Base-by-base conservation (phyloP, 2,888 invertebrate genomes). In the Malthinus seriepunctatus region DNA sequence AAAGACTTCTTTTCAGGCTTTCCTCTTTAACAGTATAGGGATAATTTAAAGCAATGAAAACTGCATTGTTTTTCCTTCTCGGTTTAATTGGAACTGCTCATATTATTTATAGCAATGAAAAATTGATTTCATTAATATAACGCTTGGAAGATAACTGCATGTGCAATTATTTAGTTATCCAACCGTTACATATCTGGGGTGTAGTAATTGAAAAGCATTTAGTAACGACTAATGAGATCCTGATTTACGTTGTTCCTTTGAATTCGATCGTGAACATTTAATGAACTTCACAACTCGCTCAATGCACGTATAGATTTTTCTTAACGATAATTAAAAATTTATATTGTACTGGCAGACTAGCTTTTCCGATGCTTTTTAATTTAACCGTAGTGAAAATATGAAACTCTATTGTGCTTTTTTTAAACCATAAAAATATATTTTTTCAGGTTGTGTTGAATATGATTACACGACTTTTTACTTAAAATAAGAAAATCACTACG, bases 221-320 rank as follows among this genome's bases (percentile, higher is more conserved):
- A 73, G 71, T 69, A 67, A 69, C 60, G 64, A 68, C 72, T 73
- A 74, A 74, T 73, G 73, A 75, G 73, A 69, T 69, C 67, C 67
- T 69, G 64, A 64, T 61, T 66, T 63, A 55, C 54, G 56, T 57
- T 56, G 56, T 65, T 73, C 72, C 67, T 66, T 66, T 67, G 70
- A 71, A 74, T 64, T 68, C 71, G 69, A 71, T 73, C 74, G 73
- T 73, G 72, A 74, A 73, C 70, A 72, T 74, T 74, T 75, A 74
- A 75, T 73, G 75, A 75, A 72, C 66, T 63, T 64, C 23, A 23
- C 23, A 23, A 5, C 23, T 23, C 23, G 5, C 23, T 23, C 5
- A 23, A 23, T 23, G 5, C 23, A 23, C 23, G 23, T 23, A 23
- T 23, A 23, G 23, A n/a, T n/a, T 23, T 23, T 23, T 23, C 23